Base-by-base conservation (phyloP, 2,113 vertebrate species). In the Sinocyclocheilus anophthalmus region DNA sequence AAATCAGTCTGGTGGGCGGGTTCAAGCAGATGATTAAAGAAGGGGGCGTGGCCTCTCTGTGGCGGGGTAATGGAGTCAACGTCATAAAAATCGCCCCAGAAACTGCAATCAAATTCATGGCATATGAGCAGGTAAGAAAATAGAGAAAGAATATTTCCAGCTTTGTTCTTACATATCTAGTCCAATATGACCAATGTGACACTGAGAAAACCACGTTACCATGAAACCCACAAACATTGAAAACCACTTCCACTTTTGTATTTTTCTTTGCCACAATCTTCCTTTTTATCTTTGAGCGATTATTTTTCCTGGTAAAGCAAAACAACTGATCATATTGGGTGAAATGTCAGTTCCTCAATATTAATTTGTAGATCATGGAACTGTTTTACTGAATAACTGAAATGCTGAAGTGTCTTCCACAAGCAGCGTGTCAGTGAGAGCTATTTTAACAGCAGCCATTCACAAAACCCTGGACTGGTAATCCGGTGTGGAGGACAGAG, bases 71-170 rank as follows among this genome's bases (percentile, higher is more conserved):
- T 10, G 98, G 98, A 30, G 94, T 96, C n/a, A 99, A 99, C 50
- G 97, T 99, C 65, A 92, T 99, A 73, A 99, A 99, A 94, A 99
- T 99, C 6, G 98, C 98, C 63, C 98, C 98, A 0, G 98, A 99
- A 94, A 99, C 98, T 2, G 97, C 98, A 87, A 96, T 99, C 90
- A 99, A 99, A 83, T 99, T 99, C 90, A 98, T 96, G 96, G 97
- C 97, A 2, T 99, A 99, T 89, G 98, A 99, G 85, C 95, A 98
- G 97, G 98, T 99, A 92, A 90, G 73, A 61, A n/a, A 80, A 76
- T 0, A 14, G 20, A n/a, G 55, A 18, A 20, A 59, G 57, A 59
- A 59, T 59, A 59, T 59, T 22, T 59, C 57, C 8, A 59, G 1
- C 57, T 9, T 22, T n/a, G 20, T 10, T 59, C 22, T 59, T n/a